A percentile compares a stretch with the other conserved stretches of the same genome.
These are phyloP conservation scores for Smithornis capensis DNA, from an alignment of 2,113 vertebrate species.

Conservation along the genomic window DNA sequence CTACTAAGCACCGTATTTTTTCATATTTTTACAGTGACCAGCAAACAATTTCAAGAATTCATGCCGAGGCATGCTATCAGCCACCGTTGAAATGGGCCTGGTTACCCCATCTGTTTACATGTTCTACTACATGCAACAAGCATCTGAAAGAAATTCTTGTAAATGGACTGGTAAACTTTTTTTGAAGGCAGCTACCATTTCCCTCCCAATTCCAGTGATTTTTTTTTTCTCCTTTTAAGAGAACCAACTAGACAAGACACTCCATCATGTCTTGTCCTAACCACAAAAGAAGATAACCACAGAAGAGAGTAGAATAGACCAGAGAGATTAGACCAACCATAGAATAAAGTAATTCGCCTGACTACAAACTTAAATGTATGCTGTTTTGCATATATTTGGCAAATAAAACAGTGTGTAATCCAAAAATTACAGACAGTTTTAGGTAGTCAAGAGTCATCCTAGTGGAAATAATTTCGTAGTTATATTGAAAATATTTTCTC, in stretches of 20 bases:
- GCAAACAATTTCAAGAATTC: slow-evolving; percentile 14
- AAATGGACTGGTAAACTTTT: background rate
- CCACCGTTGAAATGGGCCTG: background rate
- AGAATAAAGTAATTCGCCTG: background rate
- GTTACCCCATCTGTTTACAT: background rate
- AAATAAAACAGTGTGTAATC: background rate
- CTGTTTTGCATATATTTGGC: background rate
- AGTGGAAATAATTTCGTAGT: background rate
- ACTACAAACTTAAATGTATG: background rate
- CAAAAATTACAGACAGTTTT: background rate
- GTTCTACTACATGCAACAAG: background rate
- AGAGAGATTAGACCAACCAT: background rate
- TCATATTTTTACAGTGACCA: background rate
- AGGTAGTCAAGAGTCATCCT: background rate
- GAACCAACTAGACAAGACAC: background rate
- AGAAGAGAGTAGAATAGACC: fast-evolving
- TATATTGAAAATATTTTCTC: background rate
- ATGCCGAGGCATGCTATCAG: background rate
- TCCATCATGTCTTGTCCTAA: background rate
- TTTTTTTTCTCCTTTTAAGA: background rate
- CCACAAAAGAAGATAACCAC: fast-evolving
- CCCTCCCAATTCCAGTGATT: background rate
- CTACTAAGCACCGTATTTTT: background rate
- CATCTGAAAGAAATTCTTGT: background rate
- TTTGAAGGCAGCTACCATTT: background rate